Conservation (phyloP, 2,888 invertebrate species). For the Shargacucullia verbasci region DNA sequence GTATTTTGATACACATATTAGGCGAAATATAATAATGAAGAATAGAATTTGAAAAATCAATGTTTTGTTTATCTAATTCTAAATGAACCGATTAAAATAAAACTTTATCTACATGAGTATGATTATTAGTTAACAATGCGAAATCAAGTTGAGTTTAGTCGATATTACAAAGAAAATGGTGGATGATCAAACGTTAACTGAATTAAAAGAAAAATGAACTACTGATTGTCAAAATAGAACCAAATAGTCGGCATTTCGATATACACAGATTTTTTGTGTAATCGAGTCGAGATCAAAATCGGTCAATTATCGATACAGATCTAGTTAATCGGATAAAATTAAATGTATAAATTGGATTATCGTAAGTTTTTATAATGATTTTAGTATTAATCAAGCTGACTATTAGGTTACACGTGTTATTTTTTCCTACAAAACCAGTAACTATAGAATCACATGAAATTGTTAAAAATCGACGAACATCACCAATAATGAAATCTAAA, state of each 20-base stretch:
- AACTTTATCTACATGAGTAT: no score
- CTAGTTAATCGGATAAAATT: no score
- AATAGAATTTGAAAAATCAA: no score
- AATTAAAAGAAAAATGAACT: not conserved
- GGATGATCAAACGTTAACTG: not conserved
- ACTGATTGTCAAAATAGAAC: not conserved
- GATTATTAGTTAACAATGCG: not conserved
- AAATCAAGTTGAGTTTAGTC: not conserved
- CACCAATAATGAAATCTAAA: constrained; percentile 1
- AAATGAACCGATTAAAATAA: no score
- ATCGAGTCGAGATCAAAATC: no score
- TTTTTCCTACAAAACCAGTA: not conserved
- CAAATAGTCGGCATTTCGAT: constrained; percentile 11
- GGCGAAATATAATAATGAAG: not conserved
- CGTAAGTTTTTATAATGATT: no score
- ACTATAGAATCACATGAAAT: not conserved
- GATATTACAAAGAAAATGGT: not conserved
- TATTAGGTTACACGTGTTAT: not conserved
- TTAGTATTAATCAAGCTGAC: not conserved
- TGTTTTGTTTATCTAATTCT: no score
- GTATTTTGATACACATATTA: not conserved
- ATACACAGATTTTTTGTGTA: no score
- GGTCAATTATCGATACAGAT: no score
- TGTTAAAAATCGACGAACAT: not conserved
- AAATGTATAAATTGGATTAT: no score